phyloP scores from a whole-genome alignment of 2,888 invertebrate species.

The Pogonocherus hispidulus region DNA sequence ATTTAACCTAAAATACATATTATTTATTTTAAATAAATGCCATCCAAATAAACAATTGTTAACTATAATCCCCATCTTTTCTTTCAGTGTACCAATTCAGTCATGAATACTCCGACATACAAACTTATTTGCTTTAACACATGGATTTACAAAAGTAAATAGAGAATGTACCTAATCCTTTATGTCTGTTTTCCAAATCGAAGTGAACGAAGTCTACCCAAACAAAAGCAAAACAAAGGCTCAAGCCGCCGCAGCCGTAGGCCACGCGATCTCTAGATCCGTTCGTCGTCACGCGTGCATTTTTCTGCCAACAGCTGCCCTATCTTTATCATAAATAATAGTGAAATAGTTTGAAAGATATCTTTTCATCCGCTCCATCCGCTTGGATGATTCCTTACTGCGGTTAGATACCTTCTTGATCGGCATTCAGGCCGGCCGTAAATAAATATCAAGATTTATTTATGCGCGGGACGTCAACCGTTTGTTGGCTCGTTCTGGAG shows the following conservation, averaged over 20 bases:
- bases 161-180: background rate
- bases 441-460: constrained; percentile 44
- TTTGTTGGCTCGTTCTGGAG: background rate
- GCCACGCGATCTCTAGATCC: constrained; percentile 49
- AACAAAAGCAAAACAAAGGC: constrained; percentile 25
- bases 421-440: constrained; percentile 51
- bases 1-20: too few species aligned
- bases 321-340: constrained; percentile 62
- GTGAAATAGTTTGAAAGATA: constrained; percentile 62
- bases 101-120: too few species aligned
- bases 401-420: constrained; percentile 58
- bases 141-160: too few species aligned
- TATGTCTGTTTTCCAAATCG: background rate
- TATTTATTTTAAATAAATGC: too few species aligned
- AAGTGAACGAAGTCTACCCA: background rate
- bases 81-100: too few species aligned
- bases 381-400: constrained; percentile 58
- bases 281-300: constrained; percentile 55
- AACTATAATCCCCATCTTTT: too few species aligned
- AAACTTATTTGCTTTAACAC: too few species aligned
- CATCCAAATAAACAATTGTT: too few species aligned
- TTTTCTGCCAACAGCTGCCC: constrained; percentile 57
- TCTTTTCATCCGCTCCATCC: constrained; percentile 61
- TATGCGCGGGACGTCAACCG: constrained; percentile 9
- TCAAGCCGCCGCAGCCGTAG: constrained; percentile 41